Percentiles rank a stretch among this genome's conserved stretches.
Evolutionary conservation across 2,888 invertebrate genomes (phyloP).

Genomic region (Kryphioiulus occultus): DNA sequence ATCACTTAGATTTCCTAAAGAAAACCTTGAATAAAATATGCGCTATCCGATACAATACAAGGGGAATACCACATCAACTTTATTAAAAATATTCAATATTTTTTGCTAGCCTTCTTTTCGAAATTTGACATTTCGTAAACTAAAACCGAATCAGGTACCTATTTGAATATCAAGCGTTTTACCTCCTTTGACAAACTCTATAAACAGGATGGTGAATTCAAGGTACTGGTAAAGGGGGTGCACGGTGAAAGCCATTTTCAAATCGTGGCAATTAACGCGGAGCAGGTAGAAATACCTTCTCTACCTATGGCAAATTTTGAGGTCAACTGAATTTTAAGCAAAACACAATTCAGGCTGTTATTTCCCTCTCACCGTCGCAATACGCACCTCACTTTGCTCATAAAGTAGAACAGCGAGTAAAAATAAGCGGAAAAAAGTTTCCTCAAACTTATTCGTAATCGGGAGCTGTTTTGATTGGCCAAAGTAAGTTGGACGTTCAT

Average conservation of each 20-base stretch:
- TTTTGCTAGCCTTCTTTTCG: too few relatives aligned
- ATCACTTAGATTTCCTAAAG: too few relatives aligned
- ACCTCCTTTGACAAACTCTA: not conserved
- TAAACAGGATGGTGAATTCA: slow-evolving; percentile 17
- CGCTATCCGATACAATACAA: too few relatives aligned
- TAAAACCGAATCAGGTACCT: too few relatives aligned
- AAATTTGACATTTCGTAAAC: too few relatives aligned
- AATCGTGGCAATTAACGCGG: not conserved
- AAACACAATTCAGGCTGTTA: not conserved
- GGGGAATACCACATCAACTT: too few relatives aligned
- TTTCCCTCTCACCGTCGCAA: not conserved
- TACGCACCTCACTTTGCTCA: not conserved
- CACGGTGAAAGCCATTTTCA: not conserved
- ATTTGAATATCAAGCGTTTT: not conserved
- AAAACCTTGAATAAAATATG: too few relatives aligned
- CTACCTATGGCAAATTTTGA: not conserved
- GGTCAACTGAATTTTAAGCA: not conserved
- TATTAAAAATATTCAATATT: too few relatives aligned
- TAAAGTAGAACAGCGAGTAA: not conserved
- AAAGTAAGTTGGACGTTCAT: not conserved
- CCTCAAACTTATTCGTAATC: not conserved
- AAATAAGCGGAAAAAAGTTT: not conserved
- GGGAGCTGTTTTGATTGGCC: not conserved
- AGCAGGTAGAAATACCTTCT: not conserved
- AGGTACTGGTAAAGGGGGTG: not conserved